Evolutionary conservation across 2,113 vertebrate genomes (phyloP).

Genomic region (Periophthalmus modestus): DNA sequence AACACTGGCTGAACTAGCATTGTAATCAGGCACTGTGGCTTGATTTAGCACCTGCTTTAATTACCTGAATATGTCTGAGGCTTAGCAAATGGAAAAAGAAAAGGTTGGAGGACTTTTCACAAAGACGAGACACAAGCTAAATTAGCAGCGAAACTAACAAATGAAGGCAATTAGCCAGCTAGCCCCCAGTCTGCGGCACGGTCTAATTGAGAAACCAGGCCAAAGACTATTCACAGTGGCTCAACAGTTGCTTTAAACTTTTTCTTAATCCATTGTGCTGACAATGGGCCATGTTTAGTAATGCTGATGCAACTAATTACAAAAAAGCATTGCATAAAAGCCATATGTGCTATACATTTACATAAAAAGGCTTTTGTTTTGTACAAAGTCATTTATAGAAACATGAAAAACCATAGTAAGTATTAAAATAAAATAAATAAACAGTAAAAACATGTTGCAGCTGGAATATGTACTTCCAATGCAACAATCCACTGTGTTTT

Average conservation of each 20-base stretch:
- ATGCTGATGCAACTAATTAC: constrained; percentile 41
- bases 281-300: constrained; percentile 35
- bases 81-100: constrained; percentile 34
- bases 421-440: too few species aligned
- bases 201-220: constrained; percentile 65
- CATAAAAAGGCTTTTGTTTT: constrained; percentile 13
- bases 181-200: constrained; percentile 47
- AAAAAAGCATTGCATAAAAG: constrained; percentile 10
- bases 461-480: background rate
- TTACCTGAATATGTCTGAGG: constrained; percentile 45
- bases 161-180: constrained; percentile 74
- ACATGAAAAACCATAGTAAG: constrained; percentile 10
- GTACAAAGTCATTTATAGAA: constrained; percentile 13
- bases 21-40: constrained; percentile 53
- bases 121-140: constrained; percentile 63
- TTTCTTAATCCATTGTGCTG: constrained; percentile 45
- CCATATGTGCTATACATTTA: constrained; percentile 6
- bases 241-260: constrained; percentile 47
- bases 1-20: constrained; percentile 32
- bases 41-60: constrained; percentile 58
- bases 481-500: background rate
- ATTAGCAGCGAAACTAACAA: constrained; percentile 77
- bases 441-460: background rate
- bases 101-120: constrained; percentile 46
- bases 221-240: constrained; percentile 56